phyloP scores from a whole-genome alignment of 2,113 vertebrate species.

The Planiliza haematocheilus region DNA sequence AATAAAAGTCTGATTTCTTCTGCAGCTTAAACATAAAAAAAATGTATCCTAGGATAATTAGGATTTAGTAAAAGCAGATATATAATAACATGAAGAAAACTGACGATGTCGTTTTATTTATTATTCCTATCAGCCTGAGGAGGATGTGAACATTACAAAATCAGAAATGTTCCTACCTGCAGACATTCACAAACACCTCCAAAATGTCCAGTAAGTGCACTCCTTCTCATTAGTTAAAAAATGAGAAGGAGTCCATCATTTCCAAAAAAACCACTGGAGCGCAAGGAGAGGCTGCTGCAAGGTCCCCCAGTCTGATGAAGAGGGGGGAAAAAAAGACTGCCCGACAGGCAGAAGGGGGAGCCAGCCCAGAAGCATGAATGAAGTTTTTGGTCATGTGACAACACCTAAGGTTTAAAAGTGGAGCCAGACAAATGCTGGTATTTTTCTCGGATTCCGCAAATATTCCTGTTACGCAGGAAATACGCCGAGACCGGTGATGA shows the following conservation, averaged over 20 bases:
- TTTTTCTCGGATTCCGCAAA: slow-evolving; percentile 11
- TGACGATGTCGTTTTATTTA: background rate
- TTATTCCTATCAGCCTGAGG: background rate
- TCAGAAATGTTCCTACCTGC: slow-evolving; percentile 61
- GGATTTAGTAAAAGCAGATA: too few relatives aligned
- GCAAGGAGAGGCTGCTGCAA: background rate
- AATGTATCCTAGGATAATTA: too few relatives aligned
- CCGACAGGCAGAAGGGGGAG: slow-evolving; percentile 15
- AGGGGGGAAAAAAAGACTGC: slow-evolving; percentile 21
- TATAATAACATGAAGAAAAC: too few relatives aligned
- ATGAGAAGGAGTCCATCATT: slow-evolving; percentile 48
- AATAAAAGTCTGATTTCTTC: too few relatives aligned
- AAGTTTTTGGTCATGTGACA: slow-evolving; percentile 42
- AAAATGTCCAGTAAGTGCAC: background rate
- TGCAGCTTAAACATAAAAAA: too few relatives aligned
- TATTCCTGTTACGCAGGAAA: slow-evolving; percentile 5
- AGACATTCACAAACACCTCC: slow-evolving; percentile 5
- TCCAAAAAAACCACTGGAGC: slow-evolving; percentile 1
- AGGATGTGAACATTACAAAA: background rate
- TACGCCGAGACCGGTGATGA: background rate
- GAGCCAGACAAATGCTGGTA: background rate
- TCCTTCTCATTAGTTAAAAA: slow-evolving; percentile 20
- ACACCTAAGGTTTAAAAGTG: background rate
- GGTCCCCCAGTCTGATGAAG: slow-evolving; percentile 39
- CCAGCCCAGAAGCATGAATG: slow-evolving; percentile 8